Base-by-base conservation (phyloP, 2,113 vertebrate species). In the Trinectes maculatus region DNA sequence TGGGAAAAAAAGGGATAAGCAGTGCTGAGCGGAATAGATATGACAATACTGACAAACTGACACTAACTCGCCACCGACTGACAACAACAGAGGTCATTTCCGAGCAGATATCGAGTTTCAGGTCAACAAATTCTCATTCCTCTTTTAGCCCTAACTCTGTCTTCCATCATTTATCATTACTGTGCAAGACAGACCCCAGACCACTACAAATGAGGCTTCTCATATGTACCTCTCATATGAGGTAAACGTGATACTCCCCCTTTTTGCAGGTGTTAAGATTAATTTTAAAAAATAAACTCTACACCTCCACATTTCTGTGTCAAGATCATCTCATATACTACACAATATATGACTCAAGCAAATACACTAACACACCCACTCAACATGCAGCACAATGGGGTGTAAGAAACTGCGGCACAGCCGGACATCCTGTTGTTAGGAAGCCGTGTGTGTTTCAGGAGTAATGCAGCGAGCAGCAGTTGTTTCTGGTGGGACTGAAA, bases 401-500 rank as follows among this genome's bases (percentile, higher is more conserved):
- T 36, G 61, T 43, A 46, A 63, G 37, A 73, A 79, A 53, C 51
- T 53, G 46, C 49, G 56, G 80, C 34, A 18, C 55, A 66, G 69
- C 80, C 84, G 83, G 84, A 88, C 64, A 74, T 85, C 86, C 84
- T 79, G 78, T 87, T 82, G 87, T 84, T 86, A 70, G 85, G 80
- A 73, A 81, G 70, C 76, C 76, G 80, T 84, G 77, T 77, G 72
- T 74, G 52, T 72, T 80, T 75, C 39, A 24, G 67, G 52, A 31
- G 57, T 77, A 74, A 83, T 74, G 71, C 73, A 78, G 68, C 43
- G 79, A 84, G 46, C 81, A 71, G 74, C 73, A 58, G 77, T 84
- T 84, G 79, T 87, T 87, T 84, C 62, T 73, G 60, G 63, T 67
- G 71, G 65, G 44, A 53, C 42, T 63, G 43, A 29, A 71, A 74